A percentile compares a stretch with the other conserved stretches of the same genome.
These are phyloP conservation scores for Toxonevra muliebris DNA, from an alignment of 2,888 invertebrate genomes.

Conservation along the genomic window DNA sequence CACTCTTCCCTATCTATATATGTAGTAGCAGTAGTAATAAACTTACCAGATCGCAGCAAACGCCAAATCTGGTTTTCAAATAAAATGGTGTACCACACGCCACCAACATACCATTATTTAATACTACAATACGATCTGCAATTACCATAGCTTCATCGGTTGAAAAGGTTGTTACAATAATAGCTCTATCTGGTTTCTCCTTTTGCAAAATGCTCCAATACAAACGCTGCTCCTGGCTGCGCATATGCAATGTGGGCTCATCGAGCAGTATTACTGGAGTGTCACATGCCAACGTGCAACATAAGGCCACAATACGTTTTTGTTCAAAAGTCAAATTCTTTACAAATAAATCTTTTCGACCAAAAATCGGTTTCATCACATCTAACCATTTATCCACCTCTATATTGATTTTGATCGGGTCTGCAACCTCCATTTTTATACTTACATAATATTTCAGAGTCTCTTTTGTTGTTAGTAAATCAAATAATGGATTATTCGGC, in stretches of 20 bases:
- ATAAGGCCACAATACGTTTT: slow-evolving; percentile 77
- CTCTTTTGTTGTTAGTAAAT: slow-evolving; percentile 80
- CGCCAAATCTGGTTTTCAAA: slow-evolving; percentile 82
- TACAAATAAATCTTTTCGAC: slow-evolving; percentile 67
- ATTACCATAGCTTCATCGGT: slow-evolving; percentile 89
- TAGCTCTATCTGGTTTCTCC: slow-evolving; percentile 76
- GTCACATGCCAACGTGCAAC: slow-evolving; percentile 76
- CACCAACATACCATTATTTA: slow-evolving; percentile 79
- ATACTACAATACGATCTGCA: slow-evolving; percentile 87
- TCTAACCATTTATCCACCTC: slow-evolving; percentile 73
- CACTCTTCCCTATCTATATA: background rate
- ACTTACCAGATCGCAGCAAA: slow-evolving; percentile 77
- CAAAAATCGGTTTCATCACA: slow-evolving; percentile 71
- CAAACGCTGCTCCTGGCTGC: slow-evolving; percentile 77
- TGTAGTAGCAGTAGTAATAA: background rate
- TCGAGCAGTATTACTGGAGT: slow-evolving; percentile 67
- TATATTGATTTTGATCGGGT: slow-evolving; percentile 55
- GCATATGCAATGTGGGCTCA: slow-evolving; percentile 63
- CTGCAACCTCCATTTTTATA: slow-evolving; percentile 68
- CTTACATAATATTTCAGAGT: slow-evolving; percentile 82
- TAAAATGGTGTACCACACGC: slow-evolving; percentile 83
- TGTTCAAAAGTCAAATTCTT: slow-evolving; percentile 75
- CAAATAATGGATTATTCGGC: slow-evolving; percentile 81
- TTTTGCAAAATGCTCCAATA: slow-evolving; percentile 81
- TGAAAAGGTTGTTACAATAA: slow-evolving; percentile 83